Conservation (phyloP, 1,140 invertebrate species). For the Artemia franciscana region DNA sequence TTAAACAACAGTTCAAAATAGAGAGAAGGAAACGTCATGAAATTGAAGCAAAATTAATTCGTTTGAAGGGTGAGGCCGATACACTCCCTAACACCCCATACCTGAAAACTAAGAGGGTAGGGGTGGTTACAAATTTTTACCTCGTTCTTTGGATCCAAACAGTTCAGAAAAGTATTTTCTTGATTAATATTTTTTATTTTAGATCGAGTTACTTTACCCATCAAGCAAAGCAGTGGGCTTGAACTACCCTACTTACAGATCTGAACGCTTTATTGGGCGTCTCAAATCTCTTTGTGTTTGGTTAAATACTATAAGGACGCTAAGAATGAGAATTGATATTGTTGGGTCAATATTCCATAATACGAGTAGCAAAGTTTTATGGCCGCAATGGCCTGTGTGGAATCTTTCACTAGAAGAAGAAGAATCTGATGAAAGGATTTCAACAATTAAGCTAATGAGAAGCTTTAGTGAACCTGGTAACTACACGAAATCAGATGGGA, state of each 20-base stretch:
- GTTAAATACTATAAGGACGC: constrained; percentile 66
- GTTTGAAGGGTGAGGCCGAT: too few relatives aligned
- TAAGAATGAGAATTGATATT: constrained; percentile 50
- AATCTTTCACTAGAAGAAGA: constrained; percentile 14
- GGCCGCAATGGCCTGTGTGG: constrained; percentile 17
- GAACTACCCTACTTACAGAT: constrained; percentile 43
- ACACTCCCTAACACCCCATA: too few relatives aligned
- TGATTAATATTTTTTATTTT: too few relatives aligned
- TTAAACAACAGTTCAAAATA: too few relatives aligned
- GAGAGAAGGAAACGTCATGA: too few relatives aligned
- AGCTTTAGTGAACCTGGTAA: constrained; percentile 15
- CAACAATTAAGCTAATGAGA: constrained; percentile 16
- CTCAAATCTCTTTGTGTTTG: constrained; percentile 61
- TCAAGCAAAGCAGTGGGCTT: constrained; percentile 48
- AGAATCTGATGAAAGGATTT: constrained; percentile 18
- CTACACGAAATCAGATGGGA: neutral
- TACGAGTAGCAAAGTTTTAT: constrained; percentile 17
- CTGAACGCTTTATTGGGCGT: constrained; percentile 34
- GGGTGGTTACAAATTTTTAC: too few relatives aligned
- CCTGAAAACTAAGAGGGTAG: too few relatives aligned
- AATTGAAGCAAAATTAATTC: too few relatives aligned
- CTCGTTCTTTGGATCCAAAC: too few relatives aligned
- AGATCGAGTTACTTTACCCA: constrained; percentile 49
- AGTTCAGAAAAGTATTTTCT: too few relatives aligned
- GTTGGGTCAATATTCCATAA: constrained; percentile 40